Percentiles rank a stretch among this genome's conserved stretches.
phyloP scores from a whole-genome alignment of 2,888 invertebrate genomes.

The Urechis unicinctus region DNA sequence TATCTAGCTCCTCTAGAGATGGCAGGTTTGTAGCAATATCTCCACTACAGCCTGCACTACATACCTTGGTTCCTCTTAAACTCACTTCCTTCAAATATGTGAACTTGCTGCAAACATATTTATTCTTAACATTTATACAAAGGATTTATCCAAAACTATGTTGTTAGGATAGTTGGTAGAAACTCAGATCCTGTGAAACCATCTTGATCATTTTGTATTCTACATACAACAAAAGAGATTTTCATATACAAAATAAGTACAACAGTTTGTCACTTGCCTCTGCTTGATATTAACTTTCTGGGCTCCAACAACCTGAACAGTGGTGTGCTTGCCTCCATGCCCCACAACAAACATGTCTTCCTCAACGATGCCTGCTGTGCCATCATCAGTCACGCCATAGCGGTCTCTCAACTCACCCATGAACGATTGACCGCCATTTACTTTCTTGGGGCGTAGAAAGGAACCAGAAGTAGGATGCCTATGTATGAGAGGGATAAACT shows the following conservation, averaged over 20 bases:
- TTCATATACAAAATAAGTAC: too few species aligned
- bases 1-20: neutral
- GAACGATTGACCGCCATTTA: slow-evolving; percentile 66
- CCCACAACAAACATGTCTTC: slow-evolving; percentile 35
- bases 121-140: too few species aligned
- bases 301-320: slow-evolving; percentile 85
- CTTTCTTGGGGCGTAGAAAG: slow-evolving; percentile 77
- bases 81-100: too few species aligned
- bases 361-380: slow-evolving; percentile 31
- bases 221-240: too few species aligned
- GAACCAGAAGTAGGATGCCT: slow-evolving; percentile 78
- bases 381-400: slow-evolving; percentile 54
- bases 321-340: slow-evolving; percentile 44
- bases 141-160: neutral
- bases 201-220: too few species aligned
- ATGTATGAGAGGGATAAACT: slow-evolving; percentile 12
- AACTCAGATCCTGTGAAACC: neutral
- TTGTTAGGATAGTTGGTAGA: neutral
- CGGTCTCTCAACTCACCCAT: slow-evolving; percentile 68
- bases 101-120: too few species aligned
- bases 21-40: neutral
- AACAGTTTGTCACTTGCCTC: slow-evolving; percentile 42
- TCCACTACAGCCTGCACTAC: neutral
- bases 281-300: slow-evolving; percentile 69
- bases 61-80: neutral